A percentile compares a stretch with the other conserved stretches of the same genome.
phyloP scores from a whole-genome alignment of 2,888 invertebrate genomes.

The Dasypogon diadema region DNA sequence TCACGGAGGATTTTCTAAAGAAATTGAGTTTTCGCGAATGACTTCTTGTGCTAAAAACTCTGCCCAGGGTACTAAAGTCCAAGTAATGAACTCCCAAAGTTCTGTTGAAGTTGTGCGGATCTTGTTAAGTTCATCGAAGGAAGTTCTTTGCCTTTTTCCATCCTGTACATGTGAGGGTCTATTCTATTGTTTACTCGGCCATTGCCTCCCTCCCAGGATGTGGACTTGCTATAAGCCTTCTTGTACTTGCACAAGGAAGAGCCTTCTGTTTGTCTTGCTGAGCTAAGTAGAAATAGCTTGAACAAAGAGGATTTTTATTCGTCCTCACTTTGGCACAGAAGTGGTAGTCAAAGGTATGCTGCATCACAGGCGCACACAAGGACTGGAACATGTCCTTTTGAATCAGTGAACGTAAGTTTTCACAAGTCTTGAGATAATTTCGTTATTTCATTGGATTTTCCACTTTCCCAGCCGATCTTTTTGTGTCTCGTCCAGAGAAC shows the following conservation, averaged over 20 bases:
- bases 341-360: background rate
- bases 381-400: background rate
- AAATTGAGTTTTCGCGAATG: background rate
- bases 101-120: background rate
- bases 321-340: background rate
- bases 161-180: background rate
- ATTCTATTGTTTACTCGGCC: background rate
- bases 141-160: background rate
- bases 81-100: background rate
- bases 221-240: background rate
- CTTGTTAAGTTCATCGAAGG: slow-evolving; percentile 19
- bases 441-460: slow-evolving; percentile 19
- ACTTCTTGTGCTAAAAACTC: background rate
- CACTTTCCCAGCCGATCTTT: background rate
- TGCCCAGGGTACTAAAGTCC: background rate
- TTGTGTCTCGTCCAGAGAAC: background rate
- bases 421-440: slow-evolving; percentile 9
- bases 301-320: slow-evolving; percentile 1
- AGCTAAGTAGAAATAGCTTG: background rate
- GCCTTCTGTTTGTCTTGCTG: background rate
- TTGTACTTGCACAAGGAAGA: background rate
- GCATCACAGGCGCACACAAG: background rate
- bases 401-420: slow-evolving; percentile 1
- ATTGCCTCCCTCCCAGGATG: background rate
- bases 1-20: background rate